These are phyloP conservation scores for Mormoops blainvillei DNA, from an alignment of 2,113 vertebrate species.

Conservation along the genomic window DNA sequence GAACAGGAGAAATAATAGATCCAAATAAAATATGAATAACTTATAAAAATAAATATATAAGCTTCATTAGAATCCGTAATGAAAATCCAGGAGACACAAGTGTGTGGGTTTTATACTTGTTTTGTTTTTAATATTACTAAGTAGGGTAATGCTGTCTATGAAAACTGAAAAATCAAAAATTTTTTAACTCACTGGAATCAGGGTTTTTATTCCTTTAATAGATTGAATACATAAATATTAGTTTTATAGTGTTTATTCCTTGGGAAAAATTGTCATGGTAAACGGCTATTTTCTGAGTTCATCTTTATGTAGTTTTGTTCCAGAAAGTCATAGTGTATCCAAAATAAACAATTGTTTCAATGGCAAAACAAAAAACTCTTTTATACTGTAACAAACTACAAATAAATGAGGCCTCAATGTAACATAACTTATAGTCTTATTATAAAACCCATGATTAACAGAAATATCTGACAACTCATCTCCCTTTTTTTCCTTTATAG, in stretches of 20 bases:
- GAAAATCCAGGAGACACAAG: neutral
- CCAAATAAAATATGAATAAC: neutral
- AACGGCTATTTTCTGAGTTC: neutral
- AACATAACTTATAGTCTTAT: neutral
- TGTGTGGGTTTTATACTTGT: neutral
- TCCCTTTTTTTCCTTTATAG: neutral
- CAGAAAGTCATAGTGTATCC: neutral
- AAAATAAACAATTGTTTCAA: neutral
- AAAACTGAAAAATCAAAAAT: neutral
- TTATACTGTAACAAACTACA: neutral
- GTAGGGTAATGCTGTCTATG: neutral
- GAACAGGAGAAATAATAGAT: neutral
- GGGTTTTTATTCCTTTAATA: neutral
- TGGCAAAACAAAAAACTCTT: neutral
- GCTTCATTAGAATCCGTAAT: neutral
- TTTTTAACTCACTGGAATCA: neutral
- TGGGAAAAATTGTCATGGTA: neutral
- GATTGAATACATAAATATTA: neutral
- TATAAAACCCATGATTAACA: neutral
- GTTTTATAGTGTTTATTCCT: neutral
- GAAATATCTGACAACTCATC: neutral
- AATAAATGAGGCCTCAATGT: neutral
- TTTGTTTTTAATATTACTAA: neutral
- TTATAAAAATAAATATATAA: neutral
- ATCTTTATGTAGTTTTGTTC: neutral